These are phyloP conservation scores for Drosophila sproati DNA, from an alignment of 1,140 invertebrate genomes.

Conservation along the genomic window DNA sequence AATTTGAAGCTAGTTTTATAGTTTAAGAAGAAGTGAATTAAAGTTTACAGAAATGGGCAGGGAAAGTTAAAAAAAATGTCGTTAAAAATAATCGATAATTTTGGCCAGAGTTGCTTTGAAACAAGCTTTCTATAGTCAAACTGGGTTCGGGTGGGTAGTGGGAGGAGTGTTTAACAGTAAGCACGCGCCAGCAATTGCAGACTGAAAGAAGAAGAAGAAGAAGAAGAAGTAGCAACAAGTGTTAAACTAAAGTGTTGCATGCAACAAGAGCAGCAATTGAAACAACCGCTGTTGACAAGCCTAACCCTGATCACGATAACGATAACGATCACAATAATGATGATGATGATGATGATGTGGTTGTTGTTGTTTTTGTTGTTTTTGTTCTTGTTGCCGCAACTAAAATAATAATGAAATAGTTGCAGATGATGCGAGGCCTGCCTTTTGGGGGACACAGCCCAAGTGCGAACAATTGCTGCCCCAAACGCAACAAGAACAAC, in stretches of 20 bases:
- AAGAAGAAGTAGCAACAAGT: constrained; percentile 12
- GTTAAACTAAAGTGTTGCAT: constrained; percentile 10
- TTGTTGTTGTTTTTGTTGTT: constrained; percentile 6
- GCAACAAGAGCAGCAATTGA: constrained; percentile 17
- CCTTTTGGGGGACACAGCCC: constrained; percentile 19
- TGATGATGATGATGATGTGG: constrained; percentile 6
- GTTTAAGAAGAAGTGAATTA: no score
- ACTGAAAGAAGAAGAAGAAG: not conserved
- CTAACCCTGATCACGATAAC: constrained; percentile 28
- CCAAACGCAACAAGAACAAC: constrained; percentile 2
- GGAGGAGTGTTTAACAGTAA: not conserved
- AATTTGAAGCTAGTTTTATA: no score
- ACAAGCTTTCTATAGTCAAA: no score
- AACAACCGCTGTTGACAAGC: not conserved
- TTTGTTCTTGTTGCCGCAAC: constrained; percentile 1
- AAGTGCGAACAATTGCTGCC: constrained; percentile 74
- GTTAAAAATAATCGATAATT: no score
- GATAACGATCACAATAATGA: constrained; percentile 16
- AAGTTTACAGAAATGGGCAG: no score
- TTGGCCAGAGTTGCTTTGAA: no score
- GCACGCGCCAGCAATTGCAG: constrained; percentile 17
- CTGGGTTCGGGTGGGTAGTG: not conserved
- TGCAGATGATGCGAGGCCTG: constrained; percentile 38
- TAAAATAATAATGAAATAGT: constrained; percentile 51
- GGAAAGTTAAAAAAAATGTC: no score